Evolutionary conservation across 2,113 vertebrate genomes (phyloP), one percentile per base, ranked within the genome.

Genomic region (Phodopus roborovskii): DNA sequence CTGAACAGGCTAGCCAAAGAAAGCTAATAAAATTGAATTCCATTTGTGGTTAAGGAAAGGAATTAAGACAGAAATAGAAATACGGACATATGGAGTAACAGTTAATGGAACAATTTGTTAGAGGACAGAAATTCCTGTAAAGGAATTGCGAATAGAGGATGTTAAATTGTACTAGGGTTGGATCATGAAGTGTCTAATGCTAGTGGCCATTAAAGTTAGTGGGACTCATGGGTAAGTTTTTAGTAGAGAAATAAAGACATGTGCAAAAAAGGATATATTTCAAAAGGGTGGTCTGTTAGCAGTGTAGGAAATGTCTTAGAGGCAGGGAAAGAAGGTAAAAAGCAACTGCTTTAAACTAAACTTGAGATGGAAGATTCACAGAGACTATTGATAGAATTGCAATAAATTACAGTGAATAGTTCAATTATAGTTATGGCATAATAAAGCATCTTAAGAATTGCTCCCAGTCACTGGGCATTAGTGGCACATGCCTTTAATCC

Each of bases 51-150:
- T 94, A 92, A 86, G 89, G 33, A 96, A 84, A 58, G 30, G 22
- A 71, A 39, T 96, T 95, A 90, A 92, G 91, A 95, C n/a, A 94
- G 50, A 94, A 91, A 88, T 93, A 42, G 71, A 88, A 96, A 88
- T 91, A 82, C 45, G 81, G 45, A 64, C 28, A 13, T 92, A 30
- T 91, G 16, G 45, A 7, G 56, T 64, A 70, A n/a, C 42, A 90
- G 16, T 83, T 87, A 89, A 17, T 96, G 9, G 0, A 77, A 73
- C 56, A 82, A 12, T 95, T 96, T 62, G 39, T n/a, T 97, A 86
- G 28, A 89, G 85, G 42, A 4, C 30, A 91, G 50, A 39, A 83
- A 94, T 96, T 96, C 85, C 78, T 94, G 70, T 86, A 89, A 95
- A 82, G 8, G 9, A 93, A 66, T 73, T 83, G 45, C 82, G 45